phyloP scores from a whole-genome alignment of 2,113 vertebrate species.

The Sylvia atricapilla region DNA sequence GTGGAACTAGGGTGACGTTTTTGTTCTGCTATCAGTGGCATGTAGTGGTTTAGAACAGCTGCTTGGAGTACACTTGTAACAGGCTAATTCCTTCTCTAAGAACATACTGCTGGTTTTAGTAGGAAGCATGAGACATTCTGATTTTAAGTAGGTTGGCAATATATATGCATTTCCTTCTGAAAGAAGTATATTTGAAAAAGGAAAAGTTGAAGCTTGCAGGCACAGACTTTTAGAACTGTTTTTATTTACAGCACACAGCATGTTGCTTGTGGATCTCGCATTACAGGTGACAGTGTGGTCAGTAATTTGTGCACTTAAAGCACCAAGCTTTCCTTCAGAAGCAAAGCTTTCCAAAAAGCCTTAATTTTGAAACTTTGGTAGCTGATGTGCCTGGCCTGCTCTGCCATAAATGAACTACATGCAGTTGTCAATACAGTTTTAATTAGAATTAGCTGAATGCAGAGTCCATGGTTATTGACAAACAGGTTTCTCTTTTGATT shows the following conservation, averaged over 20 bases:
- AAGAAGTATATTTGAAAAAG: neutral
- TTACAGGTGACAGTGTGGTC: neutral
- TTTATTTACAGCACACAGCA: neutral
- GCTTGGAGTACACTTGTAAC: neutral
- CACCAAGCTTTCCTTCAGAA: too few species aligned
- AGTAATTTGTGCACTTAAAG: neutral
- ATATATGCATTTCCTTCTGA: neutral
- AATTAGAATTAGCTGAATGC: neutral
- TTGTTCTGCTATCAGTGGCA: neutral
- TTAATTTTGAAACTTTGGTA: neutral
- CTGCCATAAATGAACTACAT: neutral
- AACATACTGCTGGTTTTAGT: neutral
- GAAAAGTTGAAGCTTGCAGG: neutral
- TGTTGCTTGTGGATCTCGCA: neutral
- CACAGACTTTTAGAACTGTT: neutral
- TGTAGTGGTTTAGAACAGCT: neutral
- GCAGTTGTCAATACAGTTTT: neutral
- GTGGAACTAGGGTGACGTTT: neutral
- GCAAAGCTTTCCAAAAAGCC: neutral
- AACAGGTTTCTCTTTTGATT: neutral
- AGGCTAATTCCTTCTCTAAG: neutral
- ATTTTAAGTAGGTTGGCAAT: neutral
- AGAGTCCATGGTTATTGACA: neutral
- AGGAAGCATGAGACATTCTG: neutral
- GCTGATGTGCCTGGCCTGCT: neutral